Base-by-base conservation (phyloP, 2,113 vertebrate genomes). In the Labeo catla region DNA sequence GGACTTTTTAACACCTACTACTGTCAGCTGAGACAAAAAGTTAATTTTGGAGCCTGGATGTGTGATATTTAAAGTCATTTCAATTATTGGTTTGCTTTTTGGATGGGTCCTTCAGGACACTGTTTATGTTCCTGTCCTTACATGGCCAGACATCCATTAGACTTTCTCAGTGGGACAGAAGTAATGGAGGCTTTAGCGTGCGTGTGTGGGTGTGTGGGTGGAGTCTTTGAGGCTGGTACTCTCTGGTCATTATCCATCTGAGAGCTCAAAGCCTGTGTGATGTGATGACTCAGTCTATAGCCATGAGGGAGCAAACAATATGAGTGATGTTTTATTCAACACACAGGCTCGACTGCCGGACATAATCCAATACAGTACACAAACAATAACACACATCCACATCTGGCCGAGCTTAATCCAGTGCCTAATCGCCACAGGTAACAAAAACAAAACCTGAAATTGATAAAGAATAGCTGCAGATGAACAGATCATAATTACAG, bases 281-380 rank as follows among this genome's bases (percentile, higher is more conserved):
- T n/a, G 83, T 86, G 52, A 88, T 85, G 86, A 76, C 39, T 82
- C 82, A 86, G 12, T 52, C 79, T 76, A 63, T 36, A 76, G 83
- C 47, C 74, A 76, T 81, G 80, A 81, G 54, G 72, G 76, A 84
- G 86, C 80, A 87, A 84, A 84, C 77, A 86, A 83, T 86, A 82
- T 21, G 61, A 82, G 63, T 90, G 84, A 90, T 90, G 82, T 89
- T 88, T 90, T 88, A 89, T 90, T 88, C 88, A 90, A 82, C 84
- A 86, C 81, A 81, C 68, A 34, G 47, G 61, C 85, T 80, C 21
- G 68, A 72, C 79, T 73, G 84, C 81, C 84, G 84, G 82, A 88
- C 70, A 70, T 61, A 79, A 63, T 77, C 84, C 74, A 80, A 65
- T 78, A 81, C 74, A 80, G 66, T 74, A 81, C 61, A 59, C 66